phyloP scores from a whole-genome alignment of 1,140 invertebrate genomes.

The Pentalonia nigronervosa region DNA sequence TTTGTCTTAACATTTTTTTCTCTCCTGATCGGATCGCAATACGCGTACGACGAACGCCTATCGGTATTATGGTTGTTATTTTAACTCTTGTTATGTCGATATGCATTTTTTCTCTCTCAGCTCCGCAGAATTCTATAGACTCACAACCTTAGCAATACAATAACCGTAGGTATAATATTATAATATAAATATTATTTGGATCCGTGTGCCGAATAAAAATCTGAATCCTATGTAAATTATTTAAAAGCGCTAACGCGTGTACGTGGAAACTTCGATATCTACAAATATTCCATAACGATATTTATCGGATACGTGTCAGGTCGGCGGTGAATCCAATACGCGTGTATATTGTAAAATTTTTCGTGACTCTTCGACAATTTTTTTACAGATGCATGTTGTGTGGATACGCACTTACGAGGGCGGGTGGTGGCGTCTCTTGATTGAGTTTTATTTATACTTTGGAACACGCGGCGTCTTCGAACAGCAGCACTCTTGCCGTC shows the following conservation, averaged over 20 bases:
- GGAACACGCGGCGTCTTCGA: not conserved
- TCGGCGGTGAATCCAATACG: not conserved
- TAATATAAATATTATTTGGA: not conserved
- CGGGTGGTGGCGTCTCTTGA: not conserved
- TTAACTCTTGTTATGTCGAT: not conserved
- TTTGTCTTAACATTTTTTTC: not conserved
- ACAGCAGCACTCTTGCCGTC: not conserved
- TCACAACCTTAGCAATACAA: not conserved
- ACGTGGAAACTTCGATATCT: not conserved
- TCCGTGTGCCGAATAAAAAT: slow-evolving; percentile 13
- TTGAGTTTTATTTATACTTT: slow-evolving; percentile 33
- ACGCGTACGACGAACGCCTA: no score
- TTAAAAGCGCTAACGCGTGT: not conserved
- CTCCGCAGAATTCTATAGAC: no score
- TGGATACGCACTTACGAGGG: not conserved
- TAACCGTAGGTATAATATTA: not conserved
- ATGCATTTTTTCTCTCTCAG: not conserved
- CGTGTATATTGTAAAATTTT: not conserved
- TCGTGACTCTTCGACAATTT: not conserved
- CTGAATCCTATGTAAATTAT: not conserved
- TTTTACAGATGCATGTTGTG: not conserved
- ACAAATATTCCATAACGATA: not conserved
- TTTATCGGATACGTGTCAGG: not conserved
- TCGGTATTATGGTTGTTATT: not conserved
- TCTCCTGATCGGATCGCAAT: not conserved